Base-by-base conservation (phyloP, 2,113 vertebrate genomes). In the Scomber scombrus region DNA sequence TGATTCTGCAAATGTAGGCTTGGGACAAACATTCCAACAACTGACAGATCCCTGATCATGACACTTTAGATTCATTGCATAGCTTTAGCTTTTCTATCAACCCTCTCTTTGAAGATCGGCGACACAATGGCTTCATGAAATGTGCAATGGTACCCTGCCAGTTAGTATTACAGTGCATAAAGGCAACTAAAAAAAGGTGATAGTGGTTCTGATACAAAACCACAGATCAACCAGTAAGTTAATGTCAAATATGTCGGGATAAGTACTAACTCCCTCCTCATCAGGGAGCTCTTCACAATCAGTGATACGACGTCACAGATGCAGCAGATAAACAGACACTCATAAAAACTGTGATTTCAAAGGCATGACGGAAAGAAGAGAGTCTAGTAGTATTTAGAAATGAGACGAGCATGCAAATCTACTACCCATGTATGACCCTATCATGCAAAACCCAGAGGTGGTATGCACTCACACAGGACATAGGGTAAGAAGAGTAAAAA, bases 401-500 rank as follows among this genome's bases (percentile, higher is more conserved):
- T 69, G 19, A 74, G 69, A 77, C 29, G 13, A 84, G 66, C 85
- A 90, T 89, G 83, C 81, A 89, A 85, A 87, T 73, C 11, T 31
- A 47, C 54, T 31, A 60, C 55, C 57, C 40, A 54, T 56, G 23
- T 68, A 40, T 71, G 89, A 77, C 46, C 87, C 73, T 66, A 58
- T 89, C 88, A 87, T 92, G 88, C 91, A 91, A 88, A 89, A 76
- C 77, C 26, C 47, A 62, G 0, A 65, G 26, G 55, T 46, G 74
- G 62, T 47, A 26, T 85, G 86, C 85, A 91, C 11, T 91, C 75
- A 91, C 58, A 61, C 84, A 88, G 85, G 75, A 75, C 82, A 70
- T 15, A 12, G 62, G 46, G 19, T 18, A 12, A 55, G 14, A 31
- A 54, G 5, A 45, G 12, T 40, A 9, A 8, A 19, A 11, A 43